Evolutionary conservation across 2,797 vertebrate genomes (phyloP), one percentile per base, ranked within the genome.

Genomic region (Limnodromus scolopaceus): DNA sequence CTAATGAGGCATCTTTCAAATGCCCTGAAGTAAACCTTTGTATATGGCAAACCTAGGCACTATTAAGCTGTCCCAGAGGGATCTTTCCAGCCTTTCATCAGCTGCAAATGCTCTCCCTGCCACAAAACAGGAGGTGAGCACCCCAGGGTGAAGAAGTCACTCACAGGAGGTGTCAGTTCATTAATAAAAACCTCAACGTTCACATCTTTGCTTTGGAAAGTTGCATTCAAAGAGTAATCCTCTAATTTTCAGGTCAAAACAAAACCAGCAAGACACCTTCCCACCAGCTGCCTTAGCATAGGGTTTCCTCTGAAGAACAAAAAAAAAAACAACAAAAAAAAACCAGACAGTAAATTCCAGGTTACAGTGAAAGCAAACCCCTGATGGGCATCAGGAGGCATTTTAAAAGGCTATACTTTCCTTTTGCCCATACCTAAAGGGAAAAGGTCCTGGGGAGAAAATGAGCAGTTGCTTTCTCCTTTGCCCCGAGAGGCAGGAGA

Each of bases 1-100:
- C 87, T 95, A 95, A 95, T 78, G 80, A 96, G 79, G 69, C 70
- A 63, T 80, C 93, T 94, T 94, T 90, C 87, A 93, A 90, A 81
- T 36, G 84, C 64, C 79, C 91, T 51, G 6, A 93, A 92, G 89
- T 46, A 78, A 85, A 88, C 54, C 87, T 86, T 79, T 66, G 38
- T 15, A 17, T 25, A 61, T 10, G 54, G 82, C 72, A 91, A 85
- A 84, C 30, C 13, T 19, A 43, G 85, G 53, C 0, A 0, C 85
- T 89, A 45, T 74, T 34, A 89, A 95, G 66, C 76, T 79, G 69
- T 81, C 80, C 83, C 94, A 90, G 38, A 88, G 79, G 72, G 69
- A 93, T 58, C 79, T 48, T 81, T 30, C 43, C 28, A 88, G 63
- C 80, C 85, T 92, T 96, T 96, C 89, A 95, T 92, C 87, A 94